Percentiles rank a stretch among this genome's conserved stretches.
These are phyloP conservation scores for Gymnarchus niloticus DNA, from an alignment of 2,113 vertebrate species.

Conservation along the genomic window DNA sequence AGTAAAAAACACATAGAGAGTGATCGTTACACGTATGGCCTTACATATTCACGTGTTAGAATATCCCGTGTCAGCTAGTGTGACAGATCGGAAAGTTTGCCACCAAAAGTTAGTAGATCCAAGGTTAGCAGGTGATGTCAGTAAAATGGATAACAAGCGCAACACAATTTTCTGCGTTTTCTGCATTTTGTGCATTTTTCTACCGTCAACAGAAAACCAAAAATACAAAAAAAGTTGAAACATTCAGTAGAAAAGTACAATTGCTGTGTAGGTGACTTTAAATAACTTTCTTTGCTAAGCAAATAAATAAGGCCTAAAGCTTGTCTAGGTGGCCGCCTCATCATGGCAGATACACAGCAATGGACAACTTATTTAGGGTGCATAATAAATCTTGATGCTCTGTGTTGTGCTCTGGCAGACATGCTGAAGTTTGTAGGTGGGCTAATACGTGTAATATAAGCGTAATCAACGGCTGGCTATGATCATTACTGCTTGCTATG, in stretches of 20 bases:
- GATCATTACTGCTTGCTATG: background rate
- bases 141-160: constrained; percentile 2
- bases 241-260: constrained; percentile 4
- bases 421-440: background rate
- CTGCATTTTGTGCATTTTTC: constrained; percentile 5
- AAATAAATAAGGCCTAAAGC: constrained; percentile 6
- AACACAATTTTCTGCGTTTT: background rate
- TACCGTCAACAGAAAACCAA: background rate
- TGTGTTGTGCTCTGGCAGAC: background rate
- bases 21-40: background rate
- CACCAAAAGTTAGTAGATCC: background rate
- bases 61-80: background rate
- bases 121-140: background rate
- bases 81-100: background rate
- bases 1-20: background rate
- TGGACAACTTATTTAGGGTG: background rate
- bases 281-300: constrained; percentile 12
- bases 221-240: background rate
- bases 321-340: background rate
- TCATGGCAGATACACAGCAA: background rate
- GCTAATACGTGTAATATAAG: constrained; percentile 9
- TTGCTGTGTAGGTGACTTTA: constrained; percentile 14
- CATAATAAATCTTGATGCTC: background rate
- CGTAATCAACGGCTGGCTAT: background rate
- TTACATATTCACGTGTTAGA: background rate